Conservation (phyloP, 1,140 invertebrate genomes). For the Drosophila pallidifrons region DNA sequence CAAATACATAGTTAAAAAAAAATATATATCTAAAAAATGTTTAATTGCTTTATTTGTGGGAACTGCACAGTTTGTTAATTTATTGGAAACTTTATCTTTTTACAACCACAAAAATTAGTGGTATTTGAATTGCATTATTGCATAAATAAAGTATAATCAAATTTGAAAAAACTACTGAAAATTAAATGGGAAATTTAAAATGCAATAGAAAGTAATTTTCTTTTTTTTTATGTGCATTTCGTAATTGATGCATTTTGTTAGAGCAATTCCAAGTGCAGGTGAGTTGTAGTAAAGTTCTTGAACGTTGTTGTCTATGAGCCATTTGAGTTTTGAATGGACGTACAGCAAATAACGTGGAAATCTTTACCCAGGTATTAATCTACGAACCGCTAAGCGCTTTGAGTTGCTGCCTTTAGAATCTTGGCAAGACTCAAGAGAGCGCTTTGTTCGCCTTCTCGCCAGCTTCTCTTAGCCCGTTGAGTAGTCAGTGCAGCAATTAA, state of each 20-base stretch:
- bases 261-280: background rate
- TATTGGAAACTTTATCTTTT: no score
- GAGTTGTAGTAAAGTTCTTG: slow-evolving; percentile 72
- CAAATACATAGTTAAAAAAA: background rate
- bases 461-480: slow-evolving; percentile 12
- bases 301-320: slow-evolving; percentile 52
- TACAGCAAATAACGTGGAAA: slow-evolving; percentile 63
- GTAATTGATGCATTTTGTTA: background rate
- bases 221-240: no score
- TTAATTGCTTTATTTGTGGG: no score
- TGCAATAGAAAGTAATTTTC: no score
- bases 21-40: no score
- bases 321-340: slow-evolving; percentile 27
- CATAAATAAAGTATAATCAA: no score
- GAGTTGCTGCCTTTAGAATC: slow-evolving; percentile 21
- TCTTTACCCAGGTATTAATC: slow-evolving; percentile 64
- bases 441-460: slow-evolving; percentile 38
- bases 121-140: background rate
- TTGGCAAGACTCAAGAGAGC: slow-evolving; percentile 38
- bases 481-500: slow-evolving; percentile 60
- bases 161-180: background rate
- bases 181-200: background rate
- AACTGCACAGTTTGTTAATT: no score
- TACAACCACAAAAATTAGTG: background rate
- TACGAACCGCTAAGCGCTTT: slow-evolving; percentile 55